Evolutionary conservation across 2,888 invertebrate genomes (phyloP).

Genomic region (Apomyelois bistriatella): DNA sequence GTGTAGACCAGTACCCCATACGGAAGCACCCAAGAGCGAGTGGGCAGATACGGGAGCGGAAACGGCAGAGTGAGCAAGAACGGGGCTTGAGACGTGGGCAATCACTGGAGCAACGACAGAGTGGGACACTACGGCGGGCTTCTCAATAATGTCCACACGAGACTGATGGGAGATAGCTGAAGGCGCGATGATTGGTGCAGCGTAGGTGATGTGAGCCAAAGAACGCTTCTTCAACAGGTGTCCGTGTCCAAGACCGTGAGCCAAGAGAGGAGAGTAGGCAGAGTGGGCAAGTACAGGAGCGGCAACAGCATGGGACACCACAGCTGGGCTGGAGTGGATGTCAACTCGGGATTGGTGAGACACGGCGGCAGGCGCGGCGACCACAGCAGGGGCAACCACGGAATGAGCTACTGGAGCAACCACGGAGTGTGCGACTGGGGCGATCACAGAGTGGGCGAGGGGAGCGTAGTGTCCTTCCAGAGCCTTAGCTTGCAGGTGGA

Average conservation of each 20-base stretch:
- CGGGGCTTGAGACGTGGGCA: conserved; percentile 25
- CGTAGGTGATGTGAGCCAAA: conserved; percentile 40
- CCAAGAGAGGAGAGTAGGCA: conserved; percentile 28
- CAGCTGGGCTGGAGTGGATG: conserved; percentile 44
- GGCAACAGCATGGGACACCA: conserved; percentile 32
- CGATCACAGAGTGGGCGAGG: conserved; percentile 36
- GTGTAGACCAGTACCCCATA: conserved; percentile 27
- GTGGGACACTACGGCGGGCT: conserved; percentile 43
- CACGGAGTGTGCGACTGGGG: conserved; percentile 34
- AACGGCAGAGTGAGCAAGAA: conserved; percentile 35
- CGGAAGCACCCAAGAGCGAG: conserved; percentile 19
- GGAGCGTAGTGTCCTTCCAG: conserved; percentile 51
- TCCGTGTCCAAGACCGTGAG: conserved; percentile 36
- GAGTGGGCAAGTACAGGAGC: conserved; percentile 31
- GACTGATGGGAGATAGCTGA: conserved; percentile 75
- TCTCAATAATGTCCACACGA: conserved; percentile 48
- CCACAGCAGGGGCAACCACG: conserved; percentile 41
- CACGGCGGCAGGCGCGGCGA: conserved; percentile 43
- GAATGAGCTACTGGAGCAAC: conserved; percentile 36
- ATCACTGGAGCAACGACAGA: conserved; percentile 31
- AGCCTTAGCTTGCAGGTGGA: conserved; percentile 72
- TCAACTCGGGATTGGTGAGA: conserved; percentile 70
- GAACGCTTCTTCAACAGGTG: conserved; percentile 53
- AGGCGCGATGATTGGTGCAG: conserved; percentile 38
- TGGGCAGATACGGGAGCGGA: conserved; percentile 46